These are phyloP conservation scores for Atethmia centrago DNA, from an alignment of 2,888 invertebrate genomes.

Conservation along the genomic window DNA sequence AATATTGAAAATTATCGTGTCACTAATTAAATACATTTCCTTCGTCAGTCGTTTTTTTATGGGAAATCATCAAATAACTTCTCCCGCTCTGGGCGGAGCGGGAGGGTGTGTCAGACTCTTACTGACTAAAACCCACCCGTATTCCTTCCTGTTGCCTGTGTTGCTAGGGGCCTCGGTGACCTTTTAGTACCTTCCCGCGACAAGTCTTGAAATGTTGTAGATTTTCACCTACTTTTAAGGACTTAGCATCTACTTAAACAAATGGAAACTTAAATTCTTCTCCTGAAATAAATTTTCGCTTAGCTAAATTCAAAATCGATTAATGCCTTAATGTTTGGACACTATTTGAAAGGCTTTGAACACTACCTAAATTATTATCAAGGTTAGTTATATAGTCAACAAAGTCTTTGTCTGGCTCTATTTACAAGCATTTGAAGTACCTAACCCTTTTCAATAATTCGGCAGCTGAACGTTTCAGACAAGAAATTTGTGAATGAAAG, in stretches of 20 bases:
- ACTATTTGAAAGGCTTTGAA: conserved; percentile 45
- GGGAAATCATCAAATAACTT: too few relatives aligned
- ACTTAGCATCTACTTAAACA: not conserved
- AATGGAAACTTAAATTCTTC: conserved; percentile 20
- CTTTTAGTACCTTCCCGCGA: too few relatives aligned
- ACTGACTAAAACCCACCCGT: too few relatives aligned
- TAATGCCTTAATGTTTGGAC: conserved; percentile 7
- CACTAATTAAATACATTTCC: too few relatives aligned
- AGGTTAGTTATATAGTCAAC: conserved; percentile 34
- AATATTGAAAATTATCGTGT: not conserved
- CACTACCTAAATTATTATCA: conserved; percentile 26
- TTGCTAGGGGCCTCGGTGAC: too few relatives aligned
- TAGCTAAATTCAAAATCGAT: conserved; percentile 29
- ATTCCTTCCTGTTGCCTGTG: too few relatives aligned
- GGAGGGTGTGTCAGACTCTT: too few relatives aligned
- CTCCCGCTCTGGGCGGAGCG: too few relatives aligned
- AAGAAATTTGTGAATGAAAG: conserved; percentile 8
- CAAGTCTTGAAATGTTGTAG: not conserved
- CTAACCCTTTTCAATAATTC: conserved; percentile 29
- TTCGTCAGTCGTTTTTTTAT: too few relatives aligned
- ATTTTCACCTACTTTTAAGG: not conserved
- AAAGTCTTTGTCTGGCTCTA: conserved; percentile 32
- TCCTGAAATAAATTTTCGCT: conserved; percentile 28
- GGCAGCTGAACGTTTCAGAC: conserved; percentile 2
- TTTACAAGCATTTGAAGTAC: conserved; percentile 19